Percentiles rank a stretch among this genome's conserved stretches.
Conservation (phyloP, 2,113 vertebrate genomes). For the Tyto alba region DNA sequence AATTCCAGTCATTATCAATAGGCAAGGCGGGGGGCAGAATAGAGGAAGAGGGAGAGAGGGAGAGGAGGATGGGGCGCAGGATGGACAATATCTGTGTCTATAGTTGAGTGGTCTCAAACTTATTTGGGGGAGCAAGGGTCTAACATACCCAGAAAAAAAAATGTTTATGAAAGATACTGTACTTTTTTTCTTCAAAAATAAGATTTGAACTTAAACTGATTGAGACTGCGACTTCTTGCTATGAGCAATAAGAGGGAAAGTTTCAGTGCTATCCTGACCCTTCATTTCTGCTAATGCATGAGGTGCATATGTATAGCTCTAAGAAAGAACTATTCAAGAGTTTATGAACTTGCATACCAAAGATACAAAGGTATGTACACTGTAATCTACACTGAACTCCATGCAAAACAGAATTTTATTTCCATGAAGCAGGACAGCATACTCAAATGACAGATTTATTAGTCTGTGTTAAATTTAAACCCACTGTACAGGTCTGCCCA, state of each 20-base stretch:
- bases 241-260: neutral
- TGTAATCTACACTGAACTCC: neutral
- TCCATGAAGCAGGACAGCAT: neutral
- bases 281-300: rapidly evolving
- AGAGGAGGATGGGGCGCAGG: too few relatives aligned
- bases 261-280: neutral
- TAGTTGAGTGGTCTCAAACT: neutral
- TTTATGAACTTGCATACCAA: neutral
- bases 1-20: neutral
- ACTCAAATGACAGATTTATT: neutral
- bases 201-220: neutral
- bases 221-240: neutral
- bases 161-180: neutral
- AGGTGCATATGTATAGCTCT: neutral
- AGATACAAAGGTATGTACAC: neutral
- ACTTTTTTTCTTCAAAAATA: neutral
- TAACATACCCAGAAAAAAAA: neutral
- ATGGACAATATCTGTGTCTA: neutral
- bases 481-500: neutral
- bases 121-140: neutral
- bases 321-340: neutral
- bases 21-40: rapidly evolving
- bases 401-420: neutral
- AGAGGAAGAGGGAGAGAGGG: too few relatives aligned
- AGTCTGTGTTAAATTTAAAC: neutral